Conservation (phyloP, 2,113 vertebrate species). For the Gobiocypris rarus region DNA sequence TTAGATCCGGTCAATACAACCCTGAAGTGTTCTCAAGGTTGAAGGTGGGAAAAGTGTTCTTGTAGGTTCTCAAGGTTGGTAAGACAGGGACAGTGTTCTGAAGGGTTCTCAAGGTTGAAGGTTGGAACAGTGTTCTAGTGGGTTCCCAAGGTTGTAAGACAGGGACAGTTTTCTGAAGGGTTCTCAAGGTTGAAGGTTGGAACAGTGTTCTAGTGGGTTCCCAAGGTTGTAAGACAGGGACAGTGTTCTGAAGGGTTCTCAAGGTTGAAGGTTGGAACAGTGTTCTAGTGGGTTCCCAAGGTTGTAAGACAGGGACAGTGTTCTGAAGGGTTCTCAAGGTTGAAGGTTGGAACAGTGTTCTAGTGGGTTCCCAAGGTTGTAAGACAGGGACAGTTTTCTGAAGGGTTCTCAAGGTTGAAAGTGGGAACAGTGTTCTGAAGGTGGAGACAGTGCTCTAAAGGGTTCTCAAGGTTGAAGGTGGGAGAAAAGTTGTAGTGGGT, state of each 20-base stretch:
- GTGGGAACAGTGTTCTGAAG: no score
- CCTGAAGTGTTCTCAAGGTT: not conserved
- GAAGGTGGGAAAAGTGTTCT: not conserved
- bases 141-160: not conserved
- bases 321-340: not conserved
- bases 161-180: no score
- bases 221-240: not conserved
- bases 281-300: not conserved
- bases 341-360: not conserved
- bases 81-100: not conserved
- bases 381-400: not conserved
- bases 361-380: not conserved
- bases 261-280: no score
- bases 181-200: no score
- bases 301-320: no score
- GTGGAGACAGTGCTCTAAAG: not conserved
- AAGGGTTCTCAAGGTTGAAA: not conserved
- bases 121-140: not conserved
- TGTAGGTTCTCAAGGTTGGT: not conserved
- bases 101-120: not conserved
- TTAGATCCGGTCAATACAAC: not conserved
- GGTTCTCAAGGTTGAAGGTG: not conserved
- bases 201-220: not conserved
- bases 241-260: not conserved
- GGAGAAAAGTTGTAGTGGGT: not conserved